Evolutionary conservation across 2,113 vertebrate species (phyloP).

Genomic region (Ceuthmochares aereus): DNA sequence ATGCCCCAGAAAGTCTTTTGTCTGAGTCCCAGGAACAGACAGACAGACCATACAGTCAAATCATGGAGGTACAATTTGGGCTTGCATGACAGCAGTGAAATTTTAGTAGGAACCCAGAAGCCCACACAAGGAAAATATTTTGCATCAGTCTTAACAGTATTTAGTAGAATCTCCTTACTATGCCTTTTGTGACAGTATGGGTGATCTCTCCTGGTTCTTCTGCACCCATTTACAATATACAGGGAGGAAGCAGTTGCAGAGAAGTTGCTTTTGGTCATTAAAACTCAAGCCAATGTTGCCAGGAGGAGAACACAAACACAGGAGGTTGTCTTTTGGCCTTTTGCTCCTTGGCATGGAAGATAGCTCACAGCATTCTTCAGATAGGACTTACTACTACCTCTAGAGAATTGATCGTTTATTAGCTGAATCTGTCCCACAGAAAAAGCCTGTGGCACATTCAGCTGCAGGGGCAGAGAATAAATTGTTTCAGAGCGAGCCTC

Average conservation of each 20-base stretch:
- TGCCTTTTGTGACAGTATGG: background rate
- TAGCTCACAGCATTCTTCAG: background rate
- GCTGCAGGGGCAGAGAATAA: constrained; percentile 26
- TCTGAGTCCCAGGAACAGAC: background rate
- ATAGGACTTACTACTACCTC: background rate
- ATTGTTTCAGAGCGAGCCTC: constrained; percentile 30
- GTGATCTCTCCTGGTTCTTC: background rate
- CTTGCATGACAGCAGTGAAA: background rate
- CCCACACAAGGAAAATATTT: background rate
- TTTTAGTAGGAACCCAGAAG: background rate
- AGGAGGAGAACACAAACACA: background rate
- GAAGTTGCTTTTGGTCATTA: background rate
- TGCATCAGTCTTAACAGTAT: background rate
- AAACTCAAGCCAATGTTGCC: background rate
- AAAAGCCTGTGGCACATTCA: background rate
- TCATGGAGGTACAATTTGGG: background rate
- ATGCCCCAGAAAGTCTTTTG: constrained; percentile 18
- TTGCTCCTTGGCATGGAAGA: background rate
- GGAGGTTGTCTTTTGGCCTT: background rate
- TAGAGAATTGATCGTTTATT: background rate
- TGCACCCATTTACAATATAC: background rate
- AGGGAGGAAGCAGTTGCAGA: background rate
- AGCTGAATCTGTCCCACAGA: background rate
- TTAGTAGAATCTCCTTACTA: background rate
- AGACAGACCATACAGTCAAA: background rate